phyloP scores from a whole-genome alignment of 2,888 invertebrate species.

The Limenitis camilla region DNA sequence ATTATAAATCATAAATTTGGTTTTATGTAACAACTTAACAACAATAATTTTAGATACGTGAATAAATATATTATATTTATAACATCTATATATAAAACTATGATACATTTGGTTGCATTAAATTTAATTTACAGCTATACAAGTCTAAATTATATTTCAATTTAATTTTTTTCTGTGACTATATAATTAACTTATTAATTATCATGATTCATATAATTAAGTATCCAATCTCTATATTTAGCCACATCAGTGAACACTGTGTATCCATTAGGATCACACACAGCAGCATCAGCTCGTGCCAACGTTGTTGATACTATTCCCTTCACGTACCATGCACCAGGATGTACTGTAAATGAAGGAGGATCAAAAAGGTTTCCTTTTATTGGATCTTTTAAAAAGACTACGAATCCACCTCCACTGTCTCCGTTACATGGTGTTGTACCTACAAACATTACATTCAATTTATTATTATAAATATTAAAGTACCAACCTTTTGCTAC shows the following conservation, averaged over 20 bases:
- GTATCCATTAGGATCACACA: slow-evolving; percentile 58
- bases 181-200: too few relatives aligned
- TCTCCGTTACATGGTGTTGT: slow-evolving; percentile 68
- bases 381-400: slow-evolving; percentile 38
- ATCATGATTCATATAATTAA: neutral
- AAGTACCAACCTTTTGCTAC: neutral
- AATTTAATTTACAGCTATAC: too few relatives aligned
- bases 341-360: slow-evolving; percentile 1
- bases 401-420: slow-evolving; percentile 62
- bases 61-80: too few relatives aligned
- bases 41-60: too few relatives aligned
- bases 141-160: too few relatives aligned
- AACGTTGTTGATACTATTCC: slow-evolving; percentile 41
- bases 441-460: slow-evolving; percentile 26
- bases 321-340: slow-evolving; percentile 38
- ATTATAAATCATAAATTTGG: too few relatives aligned
- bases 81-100: too few relatives aligned
- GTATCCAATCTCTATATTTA: slow-evolving; percentile 38
- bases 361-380: slow-evolving; percentile 8
- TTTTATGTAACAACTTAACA: too few relatives aligned
- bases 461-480: neutral
- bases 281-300: slow-evolving; percentile 21
- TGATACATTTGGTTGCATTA: too few relatives aligned
- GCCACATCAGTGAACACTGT: slow-evolving; percentile 58
- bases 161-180: too few relatives aligned